Percentiles rank a stretch among this genome's conserved stretches.
These are phyloP conservation scores for Nephrotoma flavescens DNA, from an alignment of 2,888 invertebrate genomes.

Conservation along the genomic window DNA sequence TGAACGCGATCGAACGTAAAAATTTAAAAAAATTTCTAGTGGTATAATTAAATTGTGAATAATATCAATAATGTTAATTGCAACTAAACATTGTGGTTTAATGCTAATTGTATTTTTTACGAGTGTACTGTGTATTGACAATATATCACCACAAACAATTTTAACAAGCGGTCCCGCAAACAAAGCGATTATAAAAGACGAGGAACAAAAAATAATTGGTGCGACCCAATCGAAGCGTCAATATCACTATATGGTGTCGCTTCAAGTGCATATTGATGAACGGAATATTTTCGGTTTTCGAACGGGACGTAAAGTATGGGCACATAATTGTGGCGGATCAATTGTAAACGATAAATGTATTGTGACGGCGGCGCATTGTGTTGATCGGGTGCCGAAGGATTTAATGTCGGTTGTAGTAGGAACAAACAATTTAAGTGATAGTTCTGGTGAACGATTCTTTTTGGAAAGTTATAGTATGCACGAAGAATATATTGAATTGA, in stretches of 20 bases:
- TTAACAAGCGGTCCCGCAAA: not conserved
- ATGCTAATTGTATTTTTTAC: not conserved
- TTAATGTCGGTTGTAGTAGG: not conserved
- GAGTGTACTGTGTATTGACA: not conserved
- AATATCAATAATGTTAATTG: not conserved
- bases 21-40: not conserved
- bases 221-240: not conserved
- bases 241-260: not conserved
- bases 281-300: not conserved
- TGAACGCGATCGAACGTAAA: not conserved
- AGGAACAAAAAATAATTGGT: not conserved
- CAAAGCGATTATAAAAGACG: not conserved
- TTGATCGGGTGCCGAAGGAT: not conserved
- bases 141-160: not conserved
- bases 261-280: not conserved
- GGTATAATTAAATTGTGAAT: not conserved
- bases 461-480: not conserved
- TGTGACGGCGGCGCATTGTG: conserved; percentile 9
- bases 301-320: not conserved
- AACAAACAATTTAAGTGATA: not conserved
- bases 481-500: not conserved
- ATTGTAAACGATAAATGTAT: conserved; percentile 1
- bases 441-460: not conserved
- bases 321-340: conserved; percentile 8
- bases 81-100: not conserved